Evolutionary conservation across 1,140 invertebrate species (phyloP).

Genomic region (Aradophagus sp.): DNA sequence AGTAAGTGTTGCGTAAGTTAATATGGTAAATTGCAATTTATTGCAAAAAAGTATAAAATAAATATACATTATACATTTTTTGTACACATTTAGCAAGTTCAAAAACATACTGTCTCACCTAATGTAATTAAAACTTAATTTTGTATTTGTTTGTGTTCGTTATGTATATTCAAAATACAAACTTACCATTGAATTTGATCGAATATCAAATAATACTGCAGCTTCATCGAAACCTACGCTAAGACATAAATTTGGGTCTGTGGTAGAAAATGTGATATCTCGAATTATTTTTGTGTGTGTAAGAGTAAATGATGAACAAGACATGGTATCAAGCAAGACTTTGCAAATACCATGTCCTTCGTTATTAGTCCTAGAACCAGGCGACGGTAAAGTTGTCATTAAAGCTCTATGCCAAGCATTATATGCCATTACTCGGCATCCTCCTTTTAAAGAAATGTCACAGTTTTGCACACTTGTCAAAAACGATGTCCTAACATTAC

Average conservation of each 20-base stretch:
- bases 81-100: too few species aligned
- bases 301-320: constrained; percentile 77
- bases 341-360: constrained; percentile 85
- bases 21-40: too few species aligned
- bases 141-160: neutral
- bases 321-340: constrained; percentile 80
- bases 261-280: constrained; percentile 84
- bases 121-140: too few species aligned
- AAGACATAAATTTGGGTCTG: constrained; percentile 80
- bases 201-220: constrained; percentile 82
- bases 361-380: constrained; percentile 73
- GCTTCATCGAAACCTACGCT: constrained; percentile 86
- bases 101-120: too few species aligned
- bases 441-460: constrained; percentile 80
- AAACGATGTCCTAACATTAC: constrained; percentile 1
- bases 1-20: too few species aligned
- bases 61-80: too few species aligned
- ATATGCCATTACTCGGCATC: constrained; percentile 86
- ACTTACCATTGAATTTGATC: constrained; percentile 54
- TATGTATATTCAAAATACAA: constrained; percentile 1
- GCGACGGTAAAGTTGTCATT: constrained; percentile 83
- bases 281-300: constrained; percentile 84
- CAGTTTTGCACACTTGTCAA: constrained; percentile 76
- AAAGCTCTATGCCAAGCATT: constrained; percentile 78
- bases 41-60: too few species aligned